phyloP scores from a whole-genome alignment of 1,140 invertebrate species.

The Lordiphosa clarofinis region DNA sequence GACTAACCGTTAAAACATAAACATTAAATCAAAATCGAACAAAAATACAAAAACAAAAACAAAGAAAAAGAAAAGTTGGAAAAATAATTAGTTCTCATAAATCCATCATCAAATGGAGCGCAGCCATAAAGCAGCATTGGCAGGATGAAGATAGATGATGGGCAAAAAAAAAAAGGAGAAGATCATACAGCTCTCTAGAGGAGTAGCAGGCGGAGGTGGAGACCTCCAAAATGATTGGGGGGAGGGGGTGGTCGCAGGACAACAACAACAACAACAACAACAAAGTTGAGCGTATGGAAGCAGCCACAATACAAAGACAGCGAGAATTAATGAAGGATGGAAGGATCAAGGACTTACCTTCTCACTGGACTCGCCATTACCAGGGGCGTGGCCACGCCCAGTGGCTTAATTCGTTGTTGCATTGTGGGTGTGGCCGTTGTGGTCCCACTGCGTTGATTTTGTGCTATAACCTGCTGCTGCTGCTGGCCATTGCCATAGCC shows the following conservation, averaged over 20 bases:
- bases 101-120: conserved; percentile 19
- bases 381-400: conserved; percentile 92
- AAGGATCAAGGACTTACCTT: conserved; percentile 82
- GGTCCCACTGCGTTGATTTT: conserved; percentile 64
- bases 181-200: too few species aligned
- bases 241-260: background rate
- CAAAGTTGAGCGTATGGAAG: background rate
- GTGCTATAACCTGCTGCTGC: conserved; percentile 59
- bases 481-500: conserved; percentile 49
- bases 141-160: conserved; percentile 10
- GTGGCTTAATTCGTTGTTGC: conserved; percentile 92
- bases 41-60: conserved; percentile 29
- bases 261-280: background rate
- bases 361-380: conserved; percentile 91
- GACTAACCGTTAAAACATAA: conserved; percentile 34
- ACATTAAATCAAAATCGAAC: conserved; percentile 11
- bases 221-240: too few species aligned
- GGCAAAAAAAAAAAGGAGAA: conserved; percentile 8
- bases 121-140: conserved; percentile 14
- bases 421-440: conserved; percentile 85
- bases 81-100: conserved; percentile 66
- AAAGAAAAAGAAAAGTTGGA: conserved; percentile 56
- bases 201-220: too few species aligned
- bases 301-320: background rate
- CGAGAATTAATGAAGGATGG: too few species aligned